These are phyloP conservation scores for Drosophila baimaii DNA, from an alignment of 1,140 invertebrate species.

Conservation along the genomic window DNA sequence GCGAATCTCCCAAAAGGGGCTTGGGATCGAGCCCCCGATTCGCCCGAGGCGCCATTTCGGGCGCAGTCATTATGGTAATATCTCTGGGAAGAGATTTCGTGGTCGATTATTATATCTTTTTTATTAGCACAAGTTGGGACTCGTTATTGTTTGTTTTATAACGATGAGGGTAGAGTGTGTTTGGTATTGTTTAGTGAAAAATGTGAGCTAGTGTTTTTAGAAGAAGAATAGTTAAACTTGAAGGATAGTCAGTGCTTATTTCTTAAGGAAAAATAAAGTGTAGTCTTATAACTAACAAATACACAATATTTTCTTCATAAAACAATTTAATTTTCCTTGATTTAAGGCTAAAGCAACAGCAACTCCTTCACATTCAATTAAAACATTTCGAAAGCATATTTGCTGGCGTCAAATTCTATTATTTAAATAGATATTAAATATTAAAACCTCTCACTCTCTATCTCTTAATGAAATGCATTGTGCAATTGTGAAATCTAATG, in stretches of 20 bases:
- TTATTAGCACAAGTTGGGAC: constrained; percentile 28
- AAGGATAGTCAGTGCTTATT: not conserved
- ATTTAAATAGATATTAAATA: not conserved
- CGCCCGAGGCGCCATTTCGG: constrained; percentile 48
- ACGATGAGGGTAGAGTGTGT: not conserved
- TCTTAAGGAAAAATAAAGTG: not conserved
- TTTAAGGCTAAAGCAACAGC: not conserved
- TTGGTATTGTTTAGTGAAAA: not conserved
- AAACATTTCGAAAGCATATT: not conserved
- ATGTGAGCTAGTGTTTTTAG: too few relatives aligned
- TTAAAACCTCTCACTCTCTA: not conserved
- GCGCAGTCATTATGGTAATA: constrained; percentile 60
- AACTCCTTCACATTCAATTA: constrained; percentile 3
- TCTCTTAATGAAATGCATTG: constrained; percentile 2
- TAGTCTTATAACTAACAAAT: not conserved
- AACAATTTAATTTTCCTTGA: constrained; percentile 1
- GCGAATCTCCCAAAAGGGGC: constrained; percentile 11
- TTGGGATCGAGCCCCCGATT: constrained; percentile 4
- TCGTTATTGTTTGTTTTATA: not conserved
- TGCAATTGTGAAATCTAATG: constrained; percentile 5
- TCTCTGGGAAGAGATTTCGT: constrained; percentile 48
- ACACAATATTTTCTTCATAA: not conserved
- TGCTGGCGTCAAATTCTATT: not conserved
- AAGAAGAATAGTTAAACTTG: too few relatives aligned
- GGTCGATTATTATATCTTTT: constrained; percentile 8